Evolutionary conservation across 2,113 vertebrate species (phyloP).

Genomic region (Grallaria varia): DNA sequence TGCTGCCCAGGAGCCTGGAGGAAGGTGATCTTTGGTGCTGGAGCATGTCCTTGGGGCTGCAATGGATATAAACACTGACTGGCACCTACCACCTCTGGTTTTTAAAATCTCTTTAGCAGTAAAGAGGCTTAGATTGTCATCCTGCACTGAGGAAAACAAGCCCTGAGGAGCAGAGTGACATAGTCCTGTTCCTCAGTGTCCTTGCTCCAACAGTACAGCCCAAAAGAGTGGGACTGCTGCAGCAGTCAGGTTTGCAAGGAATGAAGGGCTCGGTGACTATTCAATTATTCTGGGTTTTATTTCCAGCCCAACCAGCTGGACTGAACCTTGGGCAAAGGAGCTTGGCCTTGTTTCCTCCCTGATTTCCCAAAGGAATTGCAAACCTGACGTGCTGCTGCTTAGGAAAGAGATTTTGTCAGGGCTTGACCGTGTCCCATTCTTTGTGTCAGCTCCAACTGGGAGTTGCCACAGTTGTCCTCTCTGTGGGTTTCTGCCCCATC

Average conservation of each 20-base stretch:
- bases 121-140: background rate
- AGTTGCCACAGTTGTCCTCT: background rate
- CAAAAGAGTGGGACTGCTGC: background rate
- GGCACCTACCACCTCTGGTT: background rate
- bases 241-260: background rate
- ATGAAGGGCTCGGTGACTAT: background rate
- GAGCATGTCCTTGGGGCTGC: background rate
- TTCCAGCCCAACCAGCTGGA: background rate
- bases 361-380: background rate
- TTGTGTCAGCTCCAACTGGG: background rate
- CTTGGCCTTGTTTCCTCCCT: background rate
- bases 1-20: background rate
- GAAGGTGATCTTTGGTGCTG: background rate
- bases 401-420: background rate
- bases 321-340: background rate
- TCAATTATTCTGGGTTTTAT: background rate
- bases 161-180: background rate
- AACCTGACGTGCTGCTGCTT: background rate
- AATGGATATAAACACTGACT: background rate
- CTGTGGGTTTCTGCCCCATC: background rate
- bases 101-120: background rate
- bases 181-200: background rate
- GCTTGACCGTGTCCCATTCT: fast-evolving
- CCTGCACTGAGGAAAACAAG: background rate
- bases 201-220: background rate